Conservation (phyloP, 2,888 invertebrate species). For the Aromia moschata region DNA sequence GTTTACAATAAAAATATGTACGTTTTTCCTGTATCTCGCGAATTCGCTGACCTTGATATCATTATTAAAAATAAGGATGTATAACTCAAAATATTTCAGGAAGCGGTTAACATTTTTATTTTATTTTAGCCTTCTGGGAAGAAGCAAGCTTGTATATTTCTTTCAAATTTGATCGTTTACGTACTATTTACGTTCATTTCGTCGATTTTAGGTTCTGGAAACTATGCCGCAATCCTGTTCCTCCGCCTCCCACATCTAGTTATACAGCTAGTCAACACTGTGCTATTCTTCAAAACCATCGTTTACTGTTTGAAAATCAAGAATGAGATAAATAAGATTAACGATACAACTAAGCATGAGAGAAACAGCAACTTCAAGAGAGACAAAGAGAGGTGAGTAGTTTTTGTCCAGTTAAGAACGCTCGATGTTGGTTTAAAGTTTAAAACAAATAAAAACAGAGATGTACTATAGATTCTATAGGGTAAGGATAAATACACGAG, state of each 20-base stretch:
- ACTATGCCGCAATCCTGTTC: slow-evolving; percentile 49
- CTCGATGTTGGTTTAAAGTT: no score
- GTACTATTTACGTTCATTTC: slow-evolving; percentile 13
- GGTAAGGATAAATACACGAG: no score
- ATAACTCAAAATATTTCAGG: neutral
- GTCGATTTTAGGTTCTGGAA: slow-evolving; percentile 42
- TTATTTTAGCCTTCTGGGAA: neutral
- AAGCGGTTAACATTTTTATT: neutral
- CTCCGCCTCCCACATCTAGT: slow-evolving; percentile 68
- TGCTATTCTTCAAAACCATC: slow-evolving; percentile 75
- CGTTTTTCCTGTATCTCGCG: no score
- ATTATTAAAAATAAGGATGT: neutral
- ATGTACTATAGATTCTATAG: no score
- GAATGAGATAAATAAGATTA: slow-evolving; percentile 76
- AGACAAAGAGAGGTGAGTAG: slow-evolving; percentile 73
- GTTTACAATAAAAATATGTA: no score
- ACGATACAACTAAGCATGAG: slow-evolving; percentile 68
- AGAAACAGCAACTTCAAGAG: slow-evolving; percentile 66
- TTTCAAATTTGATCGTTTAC: neutral
- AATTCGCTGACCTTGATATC: neutral
- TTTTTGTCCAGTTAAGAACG: neutral
- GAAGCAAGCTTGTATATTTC: neutral
- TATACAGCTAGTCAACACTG: slow-evolving; percentile 71
- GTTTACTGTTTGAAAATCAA: slow-evolving; percentile 77
- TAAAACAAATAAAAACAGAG: no score